Evolutionary conservation across 2,113 vertebrate genomes (phyloP).

Genomic region (Dipodomys merriami): DNA sequence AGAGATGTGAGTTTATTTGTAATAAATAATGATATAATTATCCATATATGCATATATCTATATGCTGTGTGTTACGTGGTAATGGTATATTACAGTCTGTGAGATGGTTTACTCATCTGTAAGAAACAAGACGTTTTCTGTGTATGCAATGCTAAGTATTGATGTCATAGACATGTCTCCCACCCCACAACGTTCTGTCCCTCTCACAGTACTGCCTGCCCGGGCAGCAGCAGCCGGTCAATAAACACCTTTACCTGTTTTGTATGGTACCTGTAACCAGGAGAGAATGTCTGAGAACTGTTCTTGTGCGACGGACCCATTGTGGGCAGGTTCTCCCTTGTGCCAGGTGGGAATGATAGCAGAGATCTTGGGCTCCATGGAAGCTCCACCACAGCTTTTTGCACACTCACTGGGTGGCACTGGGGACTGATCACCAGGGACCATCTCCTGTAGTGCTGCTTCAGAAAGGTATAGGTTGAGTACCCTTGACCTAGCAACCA

Average conservation of each 20-base stretch:
- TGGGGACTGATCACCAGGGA: not conserved
- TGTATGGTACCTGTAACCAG: slow-evolving; percentile 72
- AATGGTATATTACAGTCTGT: slow-evolving; percentile 71
- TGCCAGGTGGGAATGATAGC: not conserved
- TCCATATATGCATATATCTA: slow-evolving; percentile 71
- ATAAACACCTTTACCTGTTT: slow-evolving; percentile 85
- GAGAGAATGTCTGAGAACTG: not conserved
- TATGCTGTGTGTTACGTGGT: slow-evolving; percentile 81
- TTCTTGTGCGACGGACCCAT: rapidly evolving
- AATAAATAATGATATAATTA: slow-evolving; percentile 75
- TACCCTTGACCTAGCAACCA: too few species aligned
- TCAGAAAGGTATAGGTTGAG: not conserved
- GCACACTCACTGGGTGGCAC: not conserved
- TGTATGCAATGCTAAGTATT: slow-evolving; percentile 63
- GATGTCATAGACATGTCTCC: slow-evolving; percentile 73
- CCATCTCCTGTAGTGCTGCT: not conserved
- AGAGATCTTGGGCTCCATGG: not conserved
- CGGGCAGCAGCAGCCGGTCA: slow-evolving; percentile 79
- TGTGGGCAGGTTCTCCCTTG: not conserved
- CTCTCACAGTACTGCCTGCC: slow-evolving; percentile 72
- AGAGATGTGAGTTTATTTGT: slow-evolving; percentile 78
- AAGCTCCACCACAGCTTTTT: not conserved
- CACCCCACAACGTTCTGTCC: slow-evolving; percentile 71
- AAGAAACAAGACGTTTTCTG: slow-evolving; percentile 14
- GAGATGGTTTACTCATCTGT: slow-evolving; percentile 61